A percentile compares a stretch with the other conserved stretches of the same genome.
Evolutionary conservation across 2,888 invertebrate genomes (phyloP).

Genomic region (Dexiosoma caninum): DNA sequence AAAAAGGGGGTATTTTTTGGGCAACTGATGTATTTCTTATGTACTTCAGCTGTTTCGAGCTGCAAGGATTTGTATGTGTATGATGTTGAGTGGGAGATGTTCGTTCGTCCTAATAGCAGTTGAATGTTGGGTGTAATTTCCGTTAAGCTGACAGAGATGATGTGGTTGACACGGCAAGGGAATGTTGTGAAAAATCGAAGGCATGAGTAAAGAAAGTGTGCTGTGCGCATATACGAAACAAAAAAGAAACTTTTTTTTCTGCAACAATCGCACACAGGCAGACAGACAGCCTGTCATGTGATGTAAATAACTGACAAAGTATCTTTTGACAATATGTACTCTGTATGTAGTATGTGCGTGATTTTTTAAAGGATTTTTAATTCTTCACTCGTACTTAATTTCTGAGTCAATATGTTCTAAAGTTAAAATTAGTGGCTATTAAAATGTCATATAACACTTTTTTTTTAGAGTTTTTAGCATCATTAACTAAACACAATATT

Average conservation of each 20-base stretch:
- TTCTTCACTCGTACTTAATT: too few relatives aligned
- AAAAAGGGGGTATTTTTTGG: too few relatives aligned
- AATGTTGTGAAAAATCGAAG: constrained; percentile 10
- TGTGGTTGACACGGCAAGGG: constrained; percentile 38
- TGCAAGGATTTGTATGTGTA: constrained; percentile 16
- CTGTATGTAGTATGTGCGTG: too few relatives aligned
- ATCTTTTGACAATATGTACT: not conserved
- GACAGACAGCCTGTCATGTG: not conserved
- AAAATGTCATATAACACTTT: not conserved
- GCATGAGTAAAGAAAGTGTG: not conserved
- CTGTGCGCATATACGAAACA: constrained; percentile 43
- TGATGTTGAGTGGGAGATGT: constrained; percentile 56
- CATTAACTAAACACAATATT: too few relatives aligned
- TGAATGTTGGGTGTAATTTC: constrained; percentile 54
- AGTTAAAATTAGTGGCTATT: too few relatives aligned
- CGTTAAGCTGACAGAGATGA: constrained; percentile 50
- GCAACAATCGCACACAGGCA: not conserved
- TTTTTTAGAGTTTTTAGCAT: too few relatives aligned
- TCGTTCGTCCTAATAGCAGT: constrained; percentile 43
- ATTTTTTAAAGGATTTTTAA: too few relatives aligned
- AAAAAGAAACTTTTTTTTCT: constrained; percentile 4
- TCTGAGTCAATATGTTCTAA: too few relatives aligned
- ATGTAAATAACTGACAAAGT: not conserved
- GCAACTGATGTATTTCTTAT: not conserved
- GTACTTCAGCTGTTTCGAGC: constrained; percentile 5